Conservation (phyloP, 2,113 vertebrate species). For the Zeus faber region DNA sequence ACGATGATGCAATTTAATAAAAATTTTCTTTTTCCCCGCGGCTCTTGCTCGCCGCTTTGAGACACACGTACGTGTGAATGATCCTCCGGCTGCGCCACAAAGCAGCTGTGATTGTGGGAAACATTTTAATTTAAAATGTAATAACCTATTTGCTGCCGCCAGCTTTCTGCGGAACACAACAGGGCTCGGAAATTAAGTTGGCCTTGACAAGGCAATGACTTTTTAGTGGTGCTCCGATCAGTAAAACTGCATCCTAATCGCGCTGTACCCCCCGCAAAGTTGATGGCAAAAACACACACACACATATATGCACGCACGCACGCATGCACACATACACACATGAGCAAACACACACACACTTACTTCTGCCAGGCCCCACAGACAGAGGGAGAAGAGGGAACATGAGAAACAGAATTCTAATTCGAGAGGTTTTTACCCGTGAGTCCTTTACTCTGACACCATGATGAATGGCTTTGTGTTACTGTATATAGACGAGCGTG, state of each 20-base stretch:
- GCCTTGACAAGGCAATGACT: conserved; percentile 1
- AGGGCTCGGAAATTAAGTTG: too few relatives aligned
- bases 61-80: too few relatives aligned
- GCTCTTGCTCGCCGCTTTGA: too few relatives aligned
- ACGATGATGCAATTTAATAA: too few relatives aligned
- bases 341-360: conserved; percentile 5
- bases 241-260: conserved; percentile 21
- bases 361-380: conserved; percentile 24
- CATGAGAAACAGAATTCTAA: conserved; percentile 51
- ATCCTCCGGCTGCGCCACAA: too few relatives aligned
- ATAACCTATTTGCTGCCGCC: too few relatives aligned
- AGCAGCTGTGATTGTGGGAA: too few relatives aligned
- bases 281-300: not conserved
- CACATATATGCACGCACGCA: not conserved
- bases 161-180: too few relatives aligned
- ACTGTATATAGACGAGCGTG: not conserved
- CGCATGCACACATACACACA: not conserved
- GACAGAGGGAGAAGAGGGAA: conserved; percentile 26
- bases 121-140: too few relatives aligned
- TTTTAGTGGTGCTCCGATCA: too few relatives aligned
- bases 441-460: conserved; percentile 54
- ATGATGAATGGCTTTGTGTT: conserved; percentile 63
- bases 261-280: too few relatives aligned
- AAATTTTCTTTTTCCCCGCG: too few relatives aligned
- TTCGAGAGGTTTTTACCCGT: conserved; percentile 44